A percentile compares a stretch with the other conserved stretches of the same genome.
phyloP scores from a whole-genome alignment of 2,888 invertebrate species.

The Coenonympha arcania region DNA sequence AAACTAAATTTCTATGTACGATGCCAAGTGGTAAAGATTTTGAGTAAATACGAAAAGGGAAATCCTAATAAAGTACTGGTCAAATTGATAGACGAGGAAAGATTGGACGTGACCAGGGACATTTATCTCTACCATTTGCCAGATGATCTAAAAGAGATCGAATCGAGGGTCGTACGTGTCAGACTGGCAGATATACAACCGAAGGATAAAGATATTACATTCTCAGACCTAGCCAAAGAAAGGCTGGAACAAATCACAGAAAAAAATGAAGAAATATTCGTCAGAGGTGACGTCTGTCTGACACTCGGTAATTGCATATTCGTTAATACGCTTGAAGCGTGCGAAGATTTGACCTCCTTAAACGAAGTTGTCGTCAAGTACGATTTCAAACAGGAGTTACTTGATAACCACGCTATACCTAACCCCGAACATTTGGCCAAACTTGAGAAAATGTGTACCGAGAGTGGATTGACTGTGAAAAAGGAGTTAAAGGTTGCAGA shows the following conservation, averaged over 20 bases:
- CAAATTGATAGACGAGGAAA: slow-evolving; percentile 77
- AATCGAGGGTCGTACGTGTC: slow-evolving; percentile 57
- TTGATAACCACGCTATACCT: slow-evolving; percentile 50
- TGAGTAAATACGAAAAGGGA: slow-evolving; percentile 42
- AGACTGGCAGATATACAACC: slow-evolving; percentile 54
- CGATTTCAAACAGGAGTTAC: slow-evolving; percentile 70
- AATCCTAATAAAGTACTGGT: slow-evolving; percentile 56
- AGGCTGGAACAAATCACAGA: slow-evolving; percentile 44
- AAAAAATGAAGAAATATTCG: slow-evolving; percentile 46
- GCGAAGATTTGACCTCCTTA: slow-evolving; percentile 65
- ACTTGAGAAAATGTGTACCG: slow-evolving; percentile 61
- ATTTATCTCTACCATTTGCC: slow-evolving; percentile 67
- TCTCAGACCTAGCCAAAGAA: slow-evolving; percentile 48
- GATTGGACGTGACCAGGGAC: slow-evolving; percentile 49
- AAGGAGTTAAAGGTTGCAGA: slow-evolving; percentile 27
- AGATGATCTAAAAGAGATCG: slow-evolving; percentile 59
- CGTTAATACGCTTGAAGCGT: slow-evolving; percentile 76
- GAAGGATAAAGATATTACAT: slow-evolving; percentile 56
- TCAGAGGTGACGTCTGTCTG: slow-evolving; percentile 67
- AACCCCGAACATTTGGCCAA: slow-evolving; percentile 66
- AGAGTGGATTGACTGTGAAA: slow-evolving; percentile 32
- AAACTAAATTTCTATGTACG: slow-evolving; percentile 68
- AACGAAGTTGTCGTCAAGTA: slow-evolving; percentile 69
- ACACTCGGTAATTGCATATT: slow-evolving; percentile 77
- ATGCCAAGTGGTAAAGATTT: slow-evolving; percentile 70